Base-by-base conservation (phyloP, 2,888 invertebrate species). In the Lomographa bimaculata region DNA sequence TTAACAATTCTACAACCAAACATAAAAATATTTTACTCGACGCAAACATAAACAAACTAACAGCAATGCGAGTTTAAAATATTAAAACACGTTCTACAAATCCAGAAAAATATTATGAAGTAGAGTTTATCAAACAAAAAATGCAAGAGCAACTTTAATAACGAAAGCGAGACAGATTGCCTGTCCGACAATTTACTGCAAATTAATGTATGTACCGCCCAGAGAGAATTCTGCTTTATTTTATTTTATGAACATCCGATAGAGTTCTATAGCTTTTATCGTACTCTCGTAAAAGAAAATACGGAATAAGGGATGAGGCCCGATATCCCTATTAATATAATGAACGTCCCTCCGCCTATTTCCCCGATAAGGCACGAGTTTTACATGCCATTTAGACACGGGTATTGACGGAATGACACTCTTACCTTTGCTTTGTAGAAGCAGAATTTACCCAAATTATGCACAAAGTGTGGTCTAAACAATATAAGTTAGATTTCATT, bases 301-400 rank as follows among this genome's bases (percentile, higher is more conserved):
- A 69, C 62, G 50, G 58, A 60, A 61, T 66, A 60, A 61, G 58
- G 64, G 61, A 65, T 61, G 64, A 64, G 54, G 42, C 48, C 55
- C 56, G 60, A 64, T 67, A 63, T 58, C 59, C 57, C 66, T 60
- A 70, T 70, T 67, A 67, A 67, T 66, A 61, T 68, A 63, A 66
- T 62, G 64, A 62, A 60, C 53, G 40, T 56, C 45, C 54, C 54
- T 50, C 38, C 47, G 46, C 57, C 57, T 64, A 55, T 56, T 57
- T 61, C 54, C 56, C 50, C 45, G 61, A 60, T 55, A 57, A 55
- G 54, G 32, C 38, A 49, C 29, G 43, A 48, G 46, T 57, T 64
- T 57, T 54, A 42, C 48, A 47, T 51, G 38, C 16, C 34, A 48
- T 58, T 48, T 39, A 24, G 33, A 41, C 19, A 11, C 34, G 27